A percentile compares a stretch with the other conserved stretches of the same genome.
These are phyloP conservation scores for Epinephelus fuscoguttatus DNA, from an alignment of 2,113 vertebrate genomes.

Conservation along the genomic window DNA sequence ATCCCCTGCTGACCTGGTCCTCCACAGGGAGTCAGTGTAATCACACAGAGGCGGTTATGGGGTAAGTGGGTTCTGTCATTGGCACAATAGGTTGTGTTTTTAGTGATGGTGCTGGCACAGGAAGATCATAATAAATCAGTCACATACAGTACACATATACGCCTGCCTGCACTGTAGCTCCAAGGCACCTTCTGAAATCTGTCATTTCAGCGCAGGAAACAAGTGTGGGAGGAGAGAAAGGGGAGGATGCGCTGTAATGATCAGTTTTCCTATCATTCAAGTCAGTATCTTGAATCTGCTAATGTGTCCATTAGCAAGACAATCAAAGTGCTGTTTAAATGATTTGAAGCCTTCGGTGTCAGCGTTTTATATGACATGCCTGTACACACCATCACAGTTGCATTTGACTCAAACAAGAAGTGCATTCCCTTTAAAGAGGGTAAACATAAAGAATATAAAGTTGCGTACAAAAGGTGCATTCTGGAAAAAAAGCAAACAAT, in stretches of 20 bases:
- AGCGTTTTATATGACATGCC: not conserved
- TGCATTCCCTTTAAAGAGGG: not conserved
- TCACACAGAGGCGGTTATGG: constrained; percentile 52
- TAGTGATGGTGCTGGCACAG: not conserved
- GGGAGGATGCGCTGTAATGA: not conserved
- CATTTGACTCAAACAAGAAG: not conserved
- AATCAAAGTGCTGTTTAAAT: not conserved
- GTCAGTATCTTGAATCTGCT: not conserved
- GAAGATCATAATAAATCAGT: constrained; percentile 26
- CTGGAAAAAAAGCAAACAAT: not conserved
- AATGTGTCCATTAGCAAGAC: constrained; percentile 1
- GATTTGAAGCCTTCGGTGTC: not conserved
- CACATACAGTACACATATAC: not conserved
- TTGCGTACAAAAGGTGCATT: not conserved
- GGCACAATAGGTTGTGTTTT: constrained; percentile 38
- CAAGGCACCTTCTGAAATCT: not conserved
- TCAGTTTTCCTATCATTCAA: not conserved
- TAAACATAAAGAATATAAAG: not conserved
- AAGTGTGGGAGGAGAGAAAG: not conserved
- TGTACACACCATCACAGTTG: not conserved
- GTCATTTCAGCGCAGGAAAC: not conserved
- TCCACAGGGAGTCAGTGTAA: constrained; percentile 61
- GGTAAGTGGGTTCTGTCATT: constrained; percentile 30
- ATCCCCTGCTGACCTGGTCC: constrained; percentile 57
- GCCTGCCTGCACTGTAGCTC: not conserved